Evolutionary conservation across 2,797 vertebrate genomes (phyloP).

Genomic region (Oophaga sylvatica): DNA sequence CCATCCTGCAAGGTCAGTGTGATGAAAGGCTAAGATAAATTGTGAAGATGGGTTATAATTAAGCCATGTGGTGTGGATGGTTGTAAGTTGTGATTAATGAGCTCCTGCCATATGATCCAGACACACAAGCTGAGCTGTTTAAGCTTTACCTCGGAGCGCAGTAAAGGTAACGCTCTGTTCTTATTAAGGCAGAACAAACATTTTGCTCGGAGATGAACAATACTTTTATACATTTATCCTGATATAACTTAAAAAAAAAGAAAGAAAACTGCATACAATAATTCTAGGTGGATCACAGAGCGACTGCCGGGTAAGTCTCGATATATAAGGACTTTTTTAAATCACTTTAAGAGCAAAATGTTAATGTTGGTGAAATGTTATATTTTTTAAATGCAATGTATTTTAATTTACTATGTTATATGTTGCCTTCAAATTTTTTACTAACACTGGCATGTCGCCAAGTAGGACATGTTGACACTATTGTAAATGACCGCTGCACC

Average conservation of each 20-base stretch:
- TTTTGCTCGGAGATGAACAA: background rate
- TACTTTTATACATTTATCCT: background rate
- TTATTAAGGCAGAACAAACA: constrained; percentile 3
- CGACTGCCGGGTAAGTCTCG: too few relatives aligned
- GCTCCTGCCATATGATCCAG: constrained; percentile 43
- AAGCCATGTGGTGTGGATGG: constrained; percentile 57
- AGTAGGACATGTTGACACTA: too few relatives aligned
- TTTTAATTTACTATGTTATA: too few relatives aligned
- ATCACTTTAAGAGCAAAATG: too few relatives aligned
- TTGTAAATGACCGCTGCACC: too few relatives aligned
- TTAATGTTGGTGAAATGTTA: too few relatives aligned
- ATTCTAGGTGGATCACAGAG: too few relatives aligned
- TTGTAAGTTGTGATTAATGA: constrained; percentile 61
- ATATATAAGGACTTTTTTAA: too few relatives aligned
- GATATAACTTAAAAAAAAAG: background rate
- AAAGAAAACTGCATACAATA: too few relatives aligned
- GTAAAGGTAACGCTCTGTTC: constrained; percentile 20
- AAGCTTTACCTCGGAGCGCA: constrained; percentile 38
- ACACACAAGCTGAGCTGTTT: constrained; percentile 36
- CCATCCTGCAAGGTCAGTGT: constrained; percentile 56
- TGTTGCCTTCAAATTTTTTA: too few relatives aligned
- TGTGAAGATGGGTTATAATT: constrained; percentile 56
- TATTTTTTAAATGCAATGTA: too few relatives aligned
- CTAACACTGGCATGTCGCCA: too few relatives aligned
- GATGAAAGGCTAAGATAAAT: constrained; percentile 59